Percentiles rank a stretch among this genome's conserved stretches.
These are phyloP conservation scores for Steromphala cineraria DNA, from an alignment of 2,888 invertebrate genomes.

Conservation along the genomic window DNA sequence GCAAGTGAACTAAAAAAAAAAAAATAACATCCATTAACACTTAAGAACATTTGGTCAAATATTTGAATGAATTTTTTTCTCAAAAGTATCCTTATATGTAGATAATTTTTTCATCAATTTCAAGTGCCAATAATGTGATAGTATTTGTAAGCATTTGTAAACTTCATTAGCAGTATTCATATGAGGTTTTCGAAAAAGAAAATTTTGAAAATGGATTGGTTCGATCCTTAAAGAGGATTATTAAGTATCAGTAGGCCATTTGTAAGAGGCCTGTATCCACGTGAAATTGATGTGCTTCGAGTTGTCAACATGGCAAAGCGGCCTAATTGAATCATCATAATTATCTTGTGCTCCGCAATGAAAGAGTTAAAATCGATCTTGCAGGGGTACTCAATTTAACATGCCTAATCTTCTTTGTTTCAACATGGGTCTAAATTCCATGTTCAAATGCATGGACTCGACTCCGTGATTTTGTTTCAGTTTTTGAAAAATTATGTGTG, in stretches of 20 bases:
- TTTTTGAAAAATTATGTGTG: too few species aligned
- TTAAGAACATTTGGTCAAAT: too few species aligned
- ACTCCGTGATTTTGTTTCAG: too few species aligned
- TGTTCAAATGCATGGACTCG: background rate
- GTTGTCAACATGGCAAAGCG: background rate
- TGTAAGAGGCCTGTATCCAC: background rate
- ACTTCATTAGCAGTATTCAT: too few species aligned
- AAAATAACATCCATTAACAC: too few species aligned
- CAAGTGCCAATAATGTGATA: too few species aligned
- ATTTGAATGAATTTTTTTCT: too few species aligned
- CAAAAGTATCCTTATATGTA: too few species aligned
- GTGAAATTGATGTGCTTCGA: background rate
- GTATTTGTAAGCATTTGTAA: too few species aligned
- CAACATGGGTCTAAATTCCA: slow-evolving; percentile 2
- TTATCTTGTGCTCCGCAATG: background rate
- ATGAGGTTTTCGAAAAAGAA: background rate
- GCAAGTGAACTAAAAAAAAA: too few species aligned
- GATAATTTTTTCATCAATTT: too few species aligned
- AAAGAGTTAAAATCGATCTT: slow-evolving; percentile 17
- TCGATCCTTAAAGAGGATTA: background rate
- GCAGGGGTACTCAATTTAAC: background rate
- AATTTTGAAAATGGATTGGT: background rate
- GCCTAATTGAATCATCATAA: background rate
- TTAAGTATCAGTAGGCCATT: background rate
- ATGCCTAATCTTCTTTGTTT: slow-evolving; percentile 10